These are phyloP conservation scores for Cheiracanthium punctorium DNA, from an alignment of 2,888 invertebrate species.

Conservation along the genomic window DNA sequence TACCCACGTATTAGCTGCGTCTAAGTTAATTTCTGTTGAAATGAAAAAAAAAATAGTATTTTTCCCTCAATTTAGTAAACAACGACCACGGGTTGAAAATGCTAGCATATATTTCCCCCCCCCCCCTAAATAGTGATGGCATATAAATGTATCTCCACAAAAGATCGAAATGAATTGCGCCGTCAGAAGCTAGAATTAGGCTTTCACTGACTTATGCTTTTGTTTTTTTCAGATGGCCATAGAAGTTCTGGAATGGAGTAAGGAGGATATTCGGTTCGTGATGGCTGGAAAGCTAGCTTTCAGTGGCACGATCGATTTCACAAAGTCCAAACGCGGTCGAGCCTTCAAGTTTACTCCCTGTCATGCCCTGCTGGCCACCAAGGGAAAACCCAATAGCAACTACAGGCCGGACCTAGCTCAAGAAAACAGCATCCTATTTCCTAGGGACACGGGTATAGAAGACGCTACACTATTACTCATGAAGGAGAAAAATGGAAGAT, in stretches of 20 bases:
- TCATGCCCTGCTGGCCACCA: conserved; percentile 91
- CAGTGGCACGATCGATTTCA: conserved; percentile 82
- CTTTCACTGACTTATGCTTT: no score
- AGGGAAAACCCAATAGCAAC: conserved; percentile 88
- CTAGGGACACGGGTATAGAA: conserved; percentile 80
- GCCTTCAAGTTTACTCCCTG: conserved; percentile 83
- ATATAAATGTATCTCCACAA: neutral
- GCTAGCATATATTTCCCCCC: no score
- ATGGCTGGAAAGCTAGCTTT: conserved; percentile 91
- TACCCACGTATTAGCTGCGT: no score
- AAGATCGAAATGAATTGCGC: no score
- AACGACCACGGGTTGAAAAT: no score
- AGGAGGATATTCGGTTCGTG: conserved; percentile 92
- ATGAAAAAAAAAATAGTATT: no score
- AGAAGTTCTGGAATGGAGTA: conserved; percentile 91
- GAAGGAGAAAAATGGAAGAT: conserved; percentile 91
- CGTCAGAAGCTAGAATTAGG: no score
- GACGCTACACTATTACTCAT: conserved; percentile 92
- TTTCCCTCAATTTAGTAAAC: no score
- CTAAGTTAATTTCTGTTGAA: no score
- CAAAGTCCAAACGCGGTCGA: conserved; percentile 73
- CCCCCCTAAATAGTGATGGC: neutral
- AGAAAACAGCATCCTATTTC: conserved; percentile 78
- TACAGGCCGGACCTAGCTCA: conserved; percentile 80
- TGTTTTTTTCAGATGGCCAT: conserved; percentile 84